Evolutionary conservation across 1,140 invertebrate genomes (phyloP).

Genomic region (Rhagoletis zephyria): DNA sequence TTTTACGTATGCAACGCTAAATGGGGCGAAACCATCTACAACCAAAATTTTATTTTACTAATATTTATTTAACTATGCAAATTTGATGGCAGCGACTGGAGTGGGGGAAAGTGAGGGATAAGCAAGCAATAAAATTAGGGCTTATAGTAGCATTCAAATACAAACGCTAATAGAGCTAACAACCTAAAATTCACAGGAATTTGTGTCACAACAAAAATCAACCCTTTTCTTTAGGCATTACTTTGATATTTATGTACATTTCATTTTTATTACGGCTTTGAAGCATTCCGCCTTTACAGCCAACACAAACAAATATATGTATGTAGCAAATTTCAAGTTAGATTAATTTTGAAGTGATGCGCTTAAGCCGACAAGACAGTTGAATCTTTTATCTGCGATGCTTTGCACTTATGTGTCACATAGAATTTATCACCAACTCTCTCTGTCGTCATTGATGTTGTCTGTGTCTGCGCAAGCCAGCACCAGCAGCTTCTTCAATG

Average conservation of each 20-base stretch:
- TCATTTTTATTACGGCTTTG: no score
- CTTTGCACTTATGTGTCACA: not conserved
- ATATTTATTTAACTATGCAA: slow-evolving; percentile 28
- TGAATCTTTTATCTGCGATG: not conserved
- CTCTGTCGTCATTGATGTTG: not conserved
- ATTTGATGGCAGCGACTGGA: not conserved
- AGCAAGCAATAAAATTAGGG: not conserved
- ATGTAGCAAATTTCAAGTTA: slow-evolving; percentile 38
- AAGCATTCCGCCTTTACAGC: not conserved
- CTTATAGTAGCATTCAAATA: no score
- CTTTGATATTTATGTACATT: not conserved
- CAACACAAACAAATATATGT: not conserved
- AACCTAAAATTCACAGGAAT: not conserved
- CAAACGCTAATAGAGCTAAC: not conserved
- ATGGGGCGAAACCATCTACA: not conserved
- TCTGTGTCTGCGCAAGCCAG: not conserved
- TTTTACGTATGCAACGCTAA: no score
- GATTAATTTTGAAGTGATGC: slow-evolving; percentile 36
- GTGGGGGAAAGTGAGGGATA: no score
- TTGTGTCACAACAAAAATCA: not conserved
- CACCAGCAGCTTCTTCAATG: not conserved
- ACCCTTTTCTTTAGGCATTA: not conserved
- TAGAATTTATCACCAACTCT: not conserved
- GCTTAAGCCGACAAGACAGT: slow-evolving; percentile 1
- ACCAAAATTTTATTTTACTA: slow-evolving; percentile 30